Conservation (phyloP, 1,140 invertebrate species). For the Pseudomyrmex gracilis region DNA sequence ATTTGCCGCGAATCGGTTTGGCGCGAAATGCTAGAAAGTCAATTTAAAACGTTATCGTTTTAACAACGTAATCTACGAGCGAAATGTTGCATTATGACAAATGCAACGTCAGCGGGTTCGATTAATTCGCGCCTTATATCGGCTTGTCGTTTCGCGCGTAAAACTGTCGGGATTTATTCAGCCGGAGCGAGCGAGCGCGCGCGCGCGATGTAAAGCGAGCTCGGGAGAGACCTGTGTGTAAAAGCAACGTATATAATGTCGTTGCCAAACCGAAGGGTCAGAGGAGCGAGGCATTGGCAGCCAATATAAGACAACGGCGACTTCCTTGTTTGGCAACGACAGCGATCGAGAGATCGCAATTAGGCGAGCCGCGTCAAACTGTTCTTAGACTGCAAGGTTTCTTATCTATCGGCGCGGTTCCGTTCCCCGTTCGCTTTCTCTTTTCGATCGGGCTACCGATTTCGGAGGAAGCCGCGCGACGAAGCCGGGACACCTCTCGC, state of each 20-base stretch:
- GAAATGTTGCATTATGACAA: constrained; percentile 21
- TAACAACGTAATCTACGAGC: constrained; percentile 8
- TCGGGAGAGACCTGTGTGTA: constrained; percentile 43
- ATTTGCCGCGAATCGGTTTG: too few species aligned
- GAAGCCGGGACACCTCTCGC: constrained; percentile 22
- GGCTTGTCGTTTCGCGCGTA: constrained; percentile 23
- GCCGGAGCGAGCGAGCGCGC: not conserved
- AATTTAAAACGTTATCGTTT: not conserved
- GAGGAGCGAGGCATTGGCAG: constrained; percentile 63
- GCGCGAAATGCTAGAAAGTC: not conserved
- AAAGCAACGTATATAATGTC: constrained; percentile 46
- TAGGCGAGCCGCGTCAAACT: constrained; percentile 78
- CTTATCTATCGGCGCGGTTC: too few species aligned
- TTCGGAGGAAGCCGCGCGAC: constrained; percentile 61
- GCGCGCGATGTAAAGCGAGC: not conserved
- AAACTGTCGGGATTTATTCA: constrained; percentile 42
- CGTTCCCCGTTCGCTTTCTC: constrained; percentile 74
- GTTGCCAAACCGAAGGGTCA: constrained; percentile 69
- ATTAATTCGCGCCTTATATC: constrained; percentile 30
- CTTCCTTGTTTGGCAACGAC: constrained; percentile 76
- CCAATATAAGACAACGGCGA: constrained; percentile 71
- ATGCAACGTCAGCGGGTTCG: not conserved
- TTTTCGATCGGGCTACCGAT: constrained; percentile 70
- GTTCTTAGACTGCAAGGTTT: constrained; percentile 68
- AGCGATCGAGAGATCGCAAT: constrained; percentile 76